These are phyloP conservation scores for Falco cherrug DNA, from an alignment of 2,797 vertebrate species.

Conservation along the genomic window DNA sequence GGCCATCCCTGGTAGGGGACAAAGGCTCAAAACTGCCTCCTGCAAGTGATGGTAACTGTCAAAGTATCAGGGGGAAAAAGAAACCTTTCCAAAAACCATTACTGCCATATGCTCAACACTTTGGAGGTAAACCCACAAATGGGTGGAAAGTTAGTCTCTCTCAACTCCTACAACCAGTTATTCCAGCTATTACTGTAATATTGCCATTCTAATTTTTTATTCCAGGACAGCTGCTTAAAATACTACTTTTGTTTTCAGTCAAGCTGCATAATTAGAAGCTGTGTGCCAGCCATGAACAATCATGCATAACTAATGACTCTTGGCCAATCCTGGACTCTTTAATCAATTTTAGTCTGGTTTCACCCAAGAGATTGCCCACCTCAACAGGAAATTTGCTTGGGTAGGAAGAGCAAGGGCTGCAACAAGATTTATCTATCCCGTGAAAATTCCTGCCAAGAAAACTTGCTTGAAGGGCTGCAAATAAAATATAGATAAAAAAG, in stretches of 20 bases:
- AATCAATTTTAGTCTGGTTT: slow-evolving; percentile 51
- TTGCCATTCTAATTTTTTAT: slow-evolving; percentile 58
- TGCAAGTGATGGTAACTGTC: not conserved
- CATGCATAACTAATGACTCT: slow-evolving; percentile 13
- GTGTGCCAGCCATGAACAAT: not conserved
- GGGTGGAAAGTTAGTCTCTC: slow-evolving; percentile 3
- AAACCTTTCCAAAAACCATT: not conserved
- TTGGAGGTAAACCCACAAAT: not conserved
- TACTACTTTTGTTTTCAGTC: slow-evolving; percentile 57
- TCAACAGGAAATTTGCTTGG: not conserved
- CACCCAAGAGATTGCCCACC: not conserved
- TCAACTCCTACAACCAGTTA: slow-evolving; percentile 57
- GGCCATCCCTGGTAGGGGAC: not conserved
- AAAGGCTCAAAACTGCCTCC: not conserved
- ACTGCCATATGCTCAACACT: not conserved
- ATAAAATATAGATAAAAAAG: not conserved
- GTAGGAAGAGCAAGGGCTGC: not conserved
- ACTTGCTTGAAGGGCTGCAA: not conserved
- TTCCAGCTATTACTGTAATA: slow-evolving; percentile 50
- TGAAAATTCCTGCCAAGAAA: slow-evolving; percentile 2
- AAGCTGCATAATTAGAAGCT: slow-evolving; percentile 48
- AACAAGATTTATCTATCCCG: not conserved
- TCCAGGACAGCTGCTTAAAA: slow-evolving; percentile 47
- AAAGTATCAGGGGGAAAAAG: not conserved
- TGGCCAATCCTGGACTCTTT: slow-evolving; percentile 37